These are phyloP conservation scores for Trachurus trachurus DNA, from an alignment of 2,797 vertebrate genomes.

Conservation along the genomic window DNA sequence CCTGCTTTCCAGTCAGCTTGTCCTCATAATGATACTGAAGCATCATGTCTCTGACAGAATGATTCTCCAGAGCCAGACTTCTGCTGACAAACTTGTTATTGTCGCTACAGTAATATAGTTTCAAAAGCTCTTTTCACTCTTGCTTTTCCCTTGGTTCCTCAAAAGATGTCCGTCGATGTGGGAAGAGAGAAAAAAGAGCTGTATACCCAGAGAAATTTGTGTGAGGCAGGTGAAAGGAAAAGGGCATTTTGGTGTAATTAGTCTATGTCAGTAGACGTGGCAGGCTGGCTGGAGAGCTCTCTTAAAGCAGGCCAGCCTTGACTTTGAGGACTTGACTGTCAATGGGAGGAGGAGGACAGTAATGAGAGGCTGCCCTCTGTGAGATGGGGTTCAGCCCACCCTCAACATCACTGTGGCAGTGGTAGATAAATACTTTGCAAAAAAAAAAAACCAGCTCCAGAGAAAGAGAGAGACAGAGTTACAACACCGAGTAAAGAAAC, in stretches of 20 bases:
- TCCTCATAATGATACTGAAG: slow-evolving; percentile 53
- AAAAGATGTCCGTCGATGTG: slow-evolving; percentile 49
- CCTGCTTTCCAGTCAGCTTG: slow-evolving; percentile 15
- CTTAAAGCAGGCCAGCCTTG: slow-evolving; percentile 58
- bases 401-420: slow-evolving; percentile 9
- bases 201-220: slow-evolving; percentile 63
- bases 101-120: slow-evolving; percentile 25
- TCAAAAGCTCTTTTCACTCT: slow-evolving; percentile 48
- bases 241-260: slow-evolving; percentile 71
- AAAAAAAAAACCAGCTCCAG: slow-evolving; percentile 23
- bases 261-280: slow-evolving; percentile 41
- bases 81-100: slow-evolving; percentile 55
- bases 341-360: slow-evolving; percentile 9
- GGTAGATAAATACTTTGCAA: slow-evolving; percentile 27
- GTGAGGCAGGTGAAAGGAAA: slow-evolving; percentile 60
- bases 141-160: slow-evolving; percentile 28
- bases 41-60: slow-evolving; percentile 37
- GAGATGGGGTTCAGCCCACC: slow-evolving; percentile 50
- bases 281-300: slow-evolving; percentile 42
- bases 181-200: slow-evolving; percentile 28
- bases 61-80: slow-evolving; percentile 54
- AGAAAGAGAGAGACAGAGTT: neutral
- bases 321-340: slow-evolving; percentile 58
- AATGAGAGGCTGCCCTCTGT: slow-evolving; percentile 56
- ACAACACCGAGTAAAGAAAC: neutral